Evolutionary conservation across 2,113 vertebrate genomes (phyloP).

Genomic region (Empidonax alnorum): DNA sequence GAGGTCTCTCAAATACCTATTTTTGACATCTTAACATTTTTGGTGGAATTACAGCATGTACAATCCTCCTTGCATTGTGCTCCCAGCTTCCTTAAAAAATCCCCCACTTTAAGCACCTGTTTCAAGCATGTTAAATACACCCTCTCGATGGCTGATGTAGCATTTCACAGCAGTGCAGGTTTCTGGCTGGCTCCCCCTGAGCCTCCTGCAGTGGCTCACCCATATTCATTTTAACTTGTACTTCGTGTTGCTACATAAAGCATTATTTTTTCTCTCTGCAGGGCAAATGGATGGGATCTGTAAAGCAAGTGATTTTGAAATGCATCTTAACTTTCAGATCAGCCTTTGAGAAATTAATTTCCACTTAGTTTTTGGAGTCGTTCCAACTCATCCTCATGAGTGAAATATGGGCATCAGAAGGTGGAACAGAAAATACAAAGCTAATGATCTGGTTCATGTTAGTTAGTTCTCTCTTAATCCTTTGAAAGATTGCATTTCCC

Average conservation of each 20-base stretch:
- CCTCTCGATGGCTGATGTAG: not conserved
- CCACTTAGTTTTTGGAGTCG: slow-evolving; percentile 53
- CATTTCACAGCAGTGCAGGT: not conserved
- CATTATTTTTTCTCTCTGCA: slow-evolving; percentile 26
- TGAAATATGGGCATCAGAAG: slow-evolving; percentile 67
- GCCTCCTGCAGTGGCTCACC: not conserved
- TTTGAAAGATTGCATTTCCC: slow-evolving; percentile 68
- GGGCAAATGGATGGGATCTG: slow-evolving; percentile 34
- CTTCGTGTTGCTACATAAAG: slow-evolving; percentile 14
- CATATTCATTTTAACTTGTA: slow-evolving; percentile 8
- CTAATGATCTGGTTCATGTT: slow-evolving; percentile 75
- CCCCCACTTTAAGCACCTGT: not conserved
- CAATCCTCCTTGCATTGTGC: not conserved
- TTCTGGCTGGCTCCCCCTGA: not conserved
- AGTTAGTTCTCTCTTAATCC: slow-evolving; percentile 72
- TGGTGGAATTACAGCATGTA: not conserved
- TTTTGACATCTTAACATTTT: not conserved
- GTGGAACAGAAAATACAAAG: slow-evolving; percentile 73
- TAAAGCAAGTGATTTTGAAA: slow-evolving; percentile 48
- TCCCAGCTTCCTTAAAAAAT: not conserved
- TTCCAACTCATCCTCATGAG: slow-evolving; percentile 59
- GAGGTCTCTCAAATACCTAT: not conserved
- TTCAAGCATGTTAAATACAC: not conserved
- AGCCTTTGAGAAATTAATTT: slow-evolving; percentile 65
- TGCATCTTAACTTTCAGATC: slow-evolving; percentile 57